Evolutionary conservation across 2,888 invertebrate genomes (phyloP).

Genomic region (Trichopoda pennipes): DNA sequence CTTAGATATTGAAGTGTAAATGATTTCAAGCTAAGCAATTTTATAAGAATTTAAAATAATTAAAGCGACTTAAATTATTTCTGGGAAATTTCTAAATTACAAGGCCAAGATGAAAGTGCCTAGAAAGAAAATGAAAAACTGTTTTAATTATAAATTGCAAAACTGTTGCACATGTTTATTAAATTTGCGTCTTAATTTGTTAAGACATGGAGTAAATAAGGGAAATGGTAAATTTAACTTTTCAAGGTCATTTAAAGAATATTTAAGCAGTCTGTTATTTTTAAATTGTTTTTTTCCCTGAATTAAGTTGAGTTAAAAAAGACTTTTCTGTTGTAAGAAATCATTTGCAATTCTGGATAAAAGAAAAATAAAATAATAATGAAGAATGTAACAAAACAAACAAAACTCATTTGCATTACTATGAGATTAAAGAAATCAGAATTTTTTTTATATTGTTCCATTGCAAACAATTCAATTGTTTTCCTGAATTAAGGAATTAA

Average conservation of each 20-base stretch:
- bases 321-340: slow-evolving; percentile 4
- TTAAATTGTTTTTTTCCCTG: not conserved
- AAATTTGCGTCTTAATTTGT: not conserved
- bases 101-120: too few relatives aligned
- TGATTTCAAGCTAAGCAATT: too few relatives aligned
- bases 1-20: too few relatives aligned
- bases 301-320: slow-evolving; percentile 8
- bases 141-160: not conserved
- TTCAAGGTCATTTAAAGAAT: not conserved
- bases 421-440: not conserved
- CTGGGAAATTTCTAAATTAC: too few relatives aligned
- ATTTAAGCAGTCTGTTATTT: not conserved
- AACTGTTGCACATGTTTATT: not conserved
- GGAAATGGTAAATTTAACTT: not conserved
- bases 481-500: too few relatives aligned
- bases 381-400: not conserved
- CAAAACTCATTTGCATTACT: not conserved
- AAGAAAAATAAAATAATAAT: not conserved
- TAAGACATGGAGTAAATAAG: not conserved
- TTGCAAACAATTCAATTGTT: not conserved
- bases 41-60: too few relatives aligned
- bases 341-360: slow-evolving; percentile 2
- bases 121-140: too few relatives aligned
- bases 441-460: not conserved
- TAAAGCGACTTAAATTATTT: too few relatives aligned